Conservation (phyloP, 1,140 invertebrate genomes). For the Hycleus cichorii region DNA sequence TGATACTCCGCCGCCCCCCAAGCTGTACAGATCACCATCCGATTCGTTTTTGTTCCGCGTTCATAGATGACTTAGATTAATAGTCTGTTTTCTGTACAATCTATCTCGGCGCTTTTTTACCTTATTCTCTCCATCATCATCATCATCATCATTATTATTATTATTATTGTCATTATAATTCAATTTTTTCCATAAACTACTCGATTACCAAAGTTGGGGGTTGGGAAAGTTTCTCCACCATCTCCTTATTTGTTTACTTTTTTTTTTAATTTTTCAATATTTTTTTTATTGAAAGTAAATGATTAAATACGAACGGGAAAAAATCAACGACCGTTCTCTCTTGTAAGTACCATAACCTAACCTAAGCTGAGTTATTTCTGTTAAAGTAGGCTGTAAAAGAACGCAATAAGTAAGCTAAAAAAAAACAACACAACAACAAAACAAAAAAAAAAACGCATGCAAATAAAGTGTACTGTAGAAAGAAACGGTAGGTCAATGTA, state of each 20-base stretch:
- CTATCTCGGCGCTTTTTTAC: slow-evolving; percentile 1
- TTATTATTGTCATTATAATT: too few species aligned
- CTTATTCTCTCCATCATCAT: neutral
- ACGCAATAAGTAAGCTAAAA: slow-evolving; percentile 37
- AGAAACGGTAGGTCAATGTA: slow-evolving; percentile 40
- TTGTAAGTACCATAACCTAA: slow-evolving; percentile 37
- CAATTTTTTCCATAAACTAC: too few species aligned
- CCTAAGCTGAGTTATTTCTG: slow-evolving; percentile 42
- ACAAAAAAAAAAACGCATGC: slow-evolving; percentile 40
- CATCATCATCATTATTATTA: neutral
- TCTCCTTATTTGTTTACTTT: neutral
- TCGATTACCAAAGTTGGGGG: too few species aligned
- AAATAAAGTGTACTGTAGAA: slow-evolving; percentile 41
- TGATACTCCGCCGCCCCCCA: neutral
- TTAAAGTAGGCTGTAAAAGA: slow-evolving; percentile 43
- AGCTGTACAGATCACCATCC: neutral
- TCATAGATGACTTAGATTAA: slow-evolving; percentile 32
- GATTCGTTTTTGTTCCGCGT: slow-evolving; percentile 29
- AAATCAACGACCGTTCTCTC: slow-evolving; percentile 1
- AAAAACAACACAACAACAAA: too few species aligned
- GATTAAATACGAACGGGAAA: neutral
- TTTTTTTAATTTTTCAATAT: too few species aligned
- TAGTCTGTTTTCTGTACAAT: slow-evolving; percentile 26
- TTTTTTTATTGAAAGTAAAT: neutral
- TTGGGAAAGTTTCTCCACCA: too few species aligned